Evolutionary conservation across 2,888 invertebrate genomes (phyloP).

Genomic region (Auanema freiburgensis): DNA sequence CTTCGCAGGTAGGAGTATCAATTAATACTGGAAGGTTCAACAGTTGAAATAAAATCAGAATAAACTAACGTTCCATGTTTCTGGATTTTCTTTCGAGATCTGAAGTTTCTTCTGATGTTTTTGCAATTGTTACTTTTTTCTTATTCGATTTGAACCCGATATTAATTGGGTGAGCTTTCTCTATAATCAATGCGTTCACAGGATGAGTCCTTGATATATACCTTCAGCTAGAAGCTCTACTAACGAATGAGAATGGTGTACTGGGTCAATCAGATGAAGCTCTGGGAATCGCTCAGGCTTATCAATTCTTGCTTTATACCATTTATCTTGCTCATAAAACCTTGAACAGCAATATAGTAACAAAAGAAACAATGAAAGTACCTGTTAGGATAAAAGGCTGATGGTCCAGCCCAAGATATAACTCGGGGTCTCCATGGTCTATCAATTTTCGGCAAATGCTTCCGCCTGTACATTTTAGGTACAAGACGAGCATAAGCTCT

Average conservation of each 20-base stretch:
- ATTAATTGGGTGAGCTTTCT: slow-evolving; percentile 31
- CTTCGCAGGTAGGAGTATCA: slow-evolving; percentile 27
- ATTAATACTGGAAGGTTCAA: slow-evolving; percentile 42
- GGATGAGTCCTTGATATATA: slow-evolving; percentile 7
- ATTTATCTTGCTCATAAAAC: slow-evolving; percentile 62
- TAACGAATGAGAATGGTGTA: slow-evolving; percentile 43
- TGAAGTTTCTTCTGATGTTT: slow-evolving; percentile 29
- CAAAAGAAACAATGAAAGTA: slow-evolving; percentile 10
- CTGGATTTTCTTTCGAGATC: slow-evolving; percentile 38
- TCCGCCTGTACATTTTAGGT: slow-evolving; percentile 47
- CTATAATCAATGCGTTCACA: slow-evolving; percentile 19
- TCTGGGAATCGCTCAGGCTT: slow-evolving; percentile 58
- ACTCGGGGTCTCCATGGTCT: slow-evolving; percentile 56
- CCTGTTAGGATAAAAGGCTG: slow-evolving; percentile 60
- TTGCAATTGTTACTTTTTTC: background rate
- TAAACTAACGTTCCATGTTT: slow-evolving; percentile 35
- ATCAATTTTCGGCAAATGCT: slow-evolving; percentile 52
- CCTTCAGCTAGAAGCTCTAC: slow-evolving; percentile 38
- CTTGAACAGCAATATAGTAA: slow-evolving; percentile 29
- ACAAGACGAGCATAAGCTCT: slow-evolving; percentile 46
- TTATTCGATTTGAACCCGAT: slow-evolving; percentile 54
- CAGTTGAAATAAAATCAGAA: slow-evolving; percentile 4
- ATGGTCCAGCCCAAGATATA: slow-evolving; percentile 62
- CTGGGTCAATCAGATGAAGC: slow-evolving; percentile 60
- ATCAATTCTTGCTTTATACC: slow-evolving; percentile 64